Evolutionary conservation across 2,888 invertebrate genomes (phyloP).

Genomic region (Drosophila ustulata): DNA sequence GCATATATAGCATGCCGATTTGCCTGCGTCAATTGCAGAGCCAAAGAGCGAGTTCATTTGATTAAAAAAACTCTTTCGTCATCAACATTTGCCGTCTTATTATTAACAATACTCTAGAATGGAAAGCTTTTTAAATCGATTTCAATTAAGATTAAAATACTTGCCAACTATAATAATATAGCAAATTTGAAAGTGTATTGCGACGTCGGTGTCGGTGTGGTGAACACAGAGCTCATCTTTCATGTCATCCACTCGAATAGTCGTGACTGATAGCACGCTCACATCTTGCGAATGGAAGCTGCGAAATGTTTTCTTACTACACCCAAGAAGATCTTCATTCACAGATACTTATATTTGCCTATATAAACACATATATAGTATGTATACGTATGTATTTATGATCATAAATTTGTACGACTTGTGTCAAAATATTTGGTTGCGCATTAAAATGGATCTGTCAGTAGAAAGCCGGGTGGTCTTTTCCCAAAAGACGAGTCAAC

Average conservation of each 20-base stretch:
- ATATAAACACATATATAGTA: not conserved
- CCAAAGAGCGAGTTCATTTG: conserved; percentile 45
- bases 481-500: conserved; percentile 1
- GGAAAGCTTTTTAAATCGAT: not conserved
- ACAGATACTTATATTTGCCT: not conserved
- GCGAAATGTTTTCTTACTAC: conserved; percentile 2
- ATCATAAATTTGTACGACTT: conserved; percentile 28
- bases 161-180: not conserved
- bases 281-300: conserved; percentile 9
- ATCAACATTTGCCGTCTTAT: conserved; percentile 13
- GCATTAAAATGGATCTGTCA: conserved; percentile 40
- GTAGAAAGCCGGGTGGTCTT: conserved; percentile 25
- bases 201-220: not conserved
- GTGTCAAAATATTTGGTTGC: conserved; percentile 54
- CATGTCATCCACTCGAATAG: conserved; percentile 13
- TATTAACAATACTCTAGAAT: not conserved
- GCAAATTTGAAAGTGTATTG: not conserved
- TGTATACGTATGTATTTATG: not conserved
- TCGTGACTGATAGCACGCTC: conserved; percentile 53
- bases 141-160: not conserved
- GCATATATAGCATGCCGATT: conserved; percentile 14
- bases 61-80: conserved; percentile 55
- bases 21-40: conserved; percentile 53
- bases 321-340: conserved; percentile 1
- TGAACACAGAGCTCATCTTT: not conserved